A percentile compares a stretch with the other conserved stretches of the same genome.
These are phyloP conservation scores for Samia ricini DNA, from an alignment of 1,140 invertebrate genomes.

Conservation along the genomic window DNA sequence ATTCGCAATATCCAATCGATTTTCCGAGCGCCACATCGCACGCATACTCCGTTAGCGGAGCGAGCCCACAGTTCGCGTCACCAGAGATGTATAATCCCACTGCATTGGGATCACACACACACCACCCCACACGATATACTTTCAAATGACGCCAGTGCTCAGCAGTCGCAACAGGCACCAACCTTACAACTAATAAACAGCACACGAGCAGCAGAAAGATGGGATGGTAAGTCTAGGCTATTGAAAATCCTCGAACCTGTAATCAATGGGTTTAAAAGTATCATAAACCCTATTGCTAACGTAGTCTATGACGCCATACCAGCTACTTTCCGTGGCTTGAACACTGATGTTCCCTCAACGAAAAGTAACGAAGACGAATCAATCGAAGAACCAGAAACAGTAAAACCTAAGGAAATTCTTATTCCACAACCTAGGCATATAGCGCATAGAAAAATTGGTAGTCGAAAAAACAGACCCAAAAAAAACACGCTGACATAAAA, in stretches of 20 bases:
- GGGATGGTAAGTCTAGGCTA: conserved; percentile 75
- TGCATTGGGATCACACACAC: conserved; percentile 50
- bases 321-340: conserved; percentile 58
- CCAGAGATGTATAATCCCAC: conserved; percentile 69
- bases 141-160: conserved; percentile 66
- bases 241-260: conserved; percentile 66
- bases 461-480: conserved; percentile 56
- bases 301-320: conserved; percentile 65
- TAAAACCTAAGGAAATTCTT: conserved; percentile 54
- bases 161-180: conserved; percentile 73
- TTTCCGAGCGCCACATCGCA: conserved; percentile 73
- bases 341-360: conserved; percentile 47
- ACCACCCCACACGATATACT: conserved; percentile 66
- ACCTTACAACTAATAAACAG: conserved; percentile 59
- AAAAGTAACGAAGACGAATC: conserved; percentile 42
- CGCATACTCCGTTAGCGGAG: conserved; percentile 70
- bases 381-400: conserved; percentile 37
- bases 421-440: conserved; percentile 63
- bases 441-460: conserved; percentile 59
- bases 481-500: conserved; percentile 61
- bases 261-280: conserved; percentile 50
- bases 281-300: conserved; percentile 60
- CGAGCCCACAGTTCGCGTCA: conserved; percentile 63
- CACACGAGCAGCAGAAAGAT: conserved; percentile 70
- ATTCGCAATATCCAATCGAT: conserved; percentile 76